These are phyloP conservation scores for Cairina moschata DNA, from an alignment of 2,113 vertebrate species.

Conservation along the genomic window DNA sequence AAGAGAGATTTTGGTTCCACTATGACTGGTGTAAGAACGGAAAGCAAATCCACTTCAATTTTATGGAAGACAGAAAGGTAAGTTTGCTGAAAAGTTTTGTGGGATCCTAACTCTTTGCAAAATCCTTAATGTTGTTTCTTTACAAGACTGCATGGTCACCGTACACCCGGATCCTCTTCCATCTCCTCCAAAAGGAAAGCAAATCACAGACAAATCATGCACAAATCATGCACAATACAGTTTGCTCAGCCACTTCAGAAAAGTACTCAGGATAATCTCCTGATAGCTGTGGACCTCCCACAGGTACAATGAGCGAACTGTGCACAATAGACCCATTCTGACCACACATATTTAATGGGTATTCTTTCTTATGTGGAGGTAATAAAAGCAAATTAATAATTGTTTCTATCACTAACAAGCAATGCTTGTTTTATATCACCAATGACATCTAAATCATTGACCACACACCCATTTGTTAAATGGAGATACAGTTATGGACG, in stretches of 20 bases:
- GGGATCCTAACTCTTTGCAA: neutral
- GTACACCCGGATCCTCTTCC: neutral
- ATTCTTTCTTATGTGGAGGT: neutral
- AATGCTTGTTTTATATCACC: neutral
- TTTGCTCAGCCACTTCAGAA: neutral
- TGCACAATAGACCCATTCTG: neutral
- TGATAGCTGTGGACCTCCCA: neutral
- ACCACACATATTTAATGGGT: neutral
- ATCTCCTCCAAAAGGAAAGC: neutral
- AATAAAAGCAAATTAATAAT: neutral
- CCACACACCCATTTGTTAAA: neutral
- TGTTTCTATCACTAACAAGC: neutral
- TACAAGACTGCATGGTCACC: neutral
- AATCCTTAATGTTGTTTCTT: neutral
- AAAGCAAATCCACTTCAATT: neutral
- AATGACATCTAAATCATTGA: neutral
- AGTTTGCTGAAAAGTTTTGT: neutral
- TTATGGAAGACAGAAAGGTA: neutral
- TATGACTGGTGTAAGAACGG: neutral
- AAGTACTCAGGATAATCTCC: neutral
- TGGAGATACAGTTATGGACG: accelerated
- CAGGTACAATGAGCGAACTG: neutral
- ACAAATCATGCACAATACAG: accelerated
- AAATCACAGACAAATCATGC: neutral
- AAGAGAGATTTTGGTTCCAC: neutral